A percentile compares a stretch with the other conserved stretches of the same genome.
These are phyloP conservation scores for Arbacia lixula DNA, from an alignment of 53 echinoderm and acorn worm species.

Conservation along the genomic window DNA sequence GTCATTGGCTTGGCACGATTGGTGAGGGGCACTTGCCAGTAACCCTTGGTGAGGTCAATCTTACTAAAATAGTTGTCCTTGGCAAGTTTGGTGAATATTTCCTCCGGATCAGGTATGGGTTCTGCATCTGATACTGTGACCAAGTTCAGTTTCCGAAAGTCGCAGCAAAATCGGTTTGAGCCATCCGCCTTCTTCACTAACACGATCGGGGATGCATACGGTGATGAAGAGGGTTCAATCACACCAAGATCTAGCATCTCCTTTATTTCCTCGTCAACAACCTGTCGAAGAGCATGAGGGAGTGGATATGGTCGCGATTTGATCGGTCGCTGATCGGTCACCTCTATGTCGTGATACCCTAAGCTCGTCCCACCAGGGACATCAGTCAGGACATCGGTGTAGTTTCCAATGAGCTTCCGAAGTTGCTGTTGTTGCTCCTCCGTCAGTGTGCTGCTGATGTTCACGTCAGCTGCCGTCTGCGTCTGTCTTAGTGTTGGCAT, in stretches of 20 bases:
- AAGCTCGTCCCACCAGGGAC: constrained; percentile 57
- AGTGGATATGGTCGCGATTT: constrained; percentile 54
- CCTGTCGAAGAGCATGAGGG: constrained; percentile 52
- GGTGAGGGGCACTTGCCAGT: constrained; percentile 60
- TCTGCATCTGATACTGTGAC: constrained; percentile 50
- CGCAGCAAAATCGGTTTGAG: constrained; percentile 36
- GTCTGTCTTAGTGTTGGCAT: too few relatives aligned
- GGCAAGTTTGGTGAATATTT: constrained; percentile 26
- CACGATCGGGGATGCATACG: constrained; percentile 61
- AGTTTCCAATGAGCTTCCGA: too few relatives aligned
- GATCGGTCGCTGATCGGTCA: constrained; percentile 52
- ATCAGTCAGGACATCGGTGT: constrained; percentile 66
- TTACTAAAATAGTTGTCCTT: constrained; percentile 37
- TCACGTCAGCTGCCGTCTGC: too few relatives aligned
- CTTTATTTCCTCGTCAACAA: constrained; percentile 52
- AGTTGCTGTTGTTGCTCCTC: too few relatives aligned
- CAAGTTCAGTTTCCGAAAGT: constrained; percentile 47
- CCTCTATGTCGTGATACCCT: constrained; percentile 58
- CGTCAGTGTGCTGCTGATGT: too few relatives aligned
- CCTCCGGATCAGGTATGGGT: constrained; percentile 38
- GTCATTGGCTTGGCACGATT: constrained; percentile 31
- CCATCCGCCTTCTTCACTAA: constrained; percentile 57
- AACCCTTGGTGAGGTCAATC: constrained; percentile 38
- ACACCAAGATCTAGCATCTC: constrained; percentile 65
- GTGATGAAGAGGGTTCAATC: constrained; percentile 60